Evolutionary conservation across 2,888 invertebrate species (phyloP), one percentile per base, ranked within the genome.

Genomic region (Drosophila neonasuta): DNA sequence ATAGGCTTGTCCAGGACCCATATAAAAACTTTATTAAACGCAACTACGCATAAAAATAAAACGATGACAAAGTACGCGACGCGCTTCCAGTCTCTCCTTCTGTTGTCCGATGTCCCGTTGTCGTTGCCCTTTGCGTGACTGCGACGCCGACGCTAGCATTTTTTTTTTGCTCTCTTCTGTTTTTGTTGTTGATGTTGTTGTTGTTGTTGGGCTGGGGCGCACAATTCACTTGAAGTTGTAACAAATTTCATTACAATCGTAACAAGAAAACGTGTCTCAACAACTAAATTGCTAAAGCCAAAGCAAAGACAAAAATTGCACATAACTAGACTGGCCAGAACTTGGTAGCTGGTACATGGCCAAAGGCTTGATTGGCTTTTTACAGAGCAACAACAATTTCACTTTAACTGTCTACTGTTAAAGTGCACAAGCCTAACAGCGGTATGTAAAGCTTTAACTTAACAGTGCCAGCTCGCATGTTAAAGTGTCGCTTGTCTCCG

Each of bases 201-300:
- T 29, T 45, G 30, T 51, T 24, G 34, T 13, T 17, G 24, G 13
- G 45, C 29, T 17, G 45, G 24, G 58, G 45, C 48, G 61, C 60
- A 86, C 81, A 86, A 71, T 83, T 82, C 84, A 83, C 79, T 81
- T 86, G 65, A 79, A 82, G 86, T 70, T 83, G 77, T 82, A 74
- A 69, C 82, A 78, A 84, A 87, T 85, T 84, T 85, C 86, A 87
- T 87, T 87, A 85, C 76, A 85, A 85, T 87, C 85, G 83, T 83
- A 84, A 83, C 78, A 78, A 74, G 79, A 79, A 83, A 80, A 87
- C 84, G 84, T 84, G 84, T 86, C 79, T 71, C 79, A 80, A 86
- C 83, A 69, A 74, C 86, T 80, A 87, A 84, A 84, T 84, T 87
- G 86, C 80, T 62, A 66, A 68, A 71, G 61, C 65, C 48, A 75